Conservation (phyloP, 2,888 invertebrate genomes). For the Eristalis tenax region DNA sequence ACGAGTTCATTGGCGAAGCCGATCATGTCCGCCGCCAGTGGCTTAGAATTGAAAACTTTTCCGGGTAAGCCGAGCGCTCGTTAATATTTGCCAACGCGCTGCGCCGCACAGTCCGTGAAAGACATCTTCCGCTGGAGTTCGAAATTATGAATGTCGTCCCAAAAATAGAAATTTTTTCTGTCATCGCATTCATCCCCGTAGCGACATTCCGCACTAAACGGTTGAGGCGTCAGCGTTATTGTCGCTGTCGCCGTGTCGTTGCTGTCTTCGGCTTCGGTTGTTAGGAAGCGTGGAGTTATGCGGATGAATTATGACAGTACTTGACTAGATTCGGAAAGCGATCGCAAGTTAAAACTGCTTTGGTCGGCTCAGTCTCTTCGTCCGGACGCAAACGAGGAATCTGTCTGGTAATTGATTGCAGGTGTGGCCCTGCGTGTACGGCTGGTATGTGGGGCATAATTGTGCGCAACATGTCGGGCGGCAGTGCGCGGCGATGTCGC, state of each 20-base stretch:
- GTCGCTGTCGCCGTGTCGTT: neutral
- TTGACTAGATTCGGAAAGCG: slow-evolving; percentile 24
- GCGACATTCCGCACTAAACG: slow-evolving; percentile 5
- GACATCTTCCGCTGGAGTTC: slow-evolving; percentile 22
- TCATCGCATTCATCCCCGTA: neutral
- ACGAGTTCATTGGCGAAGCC: slow-evolving; percentile 40
- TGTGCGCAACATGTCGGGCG: slow-evolving; percentile 28
- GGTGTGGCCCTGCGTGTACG: slow-evolving; percentile 43
- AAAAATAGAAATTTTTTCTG: slow-evolving; percentile 20
- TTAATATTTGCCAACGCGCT: slow-evolving; percentile 1
- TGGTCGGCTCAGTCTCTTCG: neutral
- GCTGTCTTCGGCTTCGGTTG: neutral
- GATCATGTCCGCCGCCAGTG: slow-evolving; percentile 42
- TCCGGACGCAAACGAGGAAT: slow-evolving; percentile 1
- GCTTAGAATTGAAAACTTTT: slow-evolving; percentile 52
- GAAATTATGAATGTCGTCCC: slow-evolving; percentile 1
- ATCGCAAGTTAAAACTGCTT: slow-evolving; percentile 35
- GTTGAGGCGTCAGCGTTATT: neutral
- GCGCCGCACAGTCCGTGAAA: slow-evolving; percentile 24
- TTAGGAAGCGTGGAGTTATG: neutral
- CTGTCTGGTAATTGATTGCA: slow-evolving; percentile 46
- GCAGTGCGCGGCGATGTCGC: slow-evolving; percentile 42
- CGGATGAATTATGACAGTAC: neutral
- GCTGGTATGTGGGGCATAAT: slow-evolving; percentile 50
- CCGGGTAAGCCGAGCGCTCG: slow-evolving; percentile 51